Conservation (phyloP, 1,140 invertebrate species). For the Ooceraea biroi region DNA sequence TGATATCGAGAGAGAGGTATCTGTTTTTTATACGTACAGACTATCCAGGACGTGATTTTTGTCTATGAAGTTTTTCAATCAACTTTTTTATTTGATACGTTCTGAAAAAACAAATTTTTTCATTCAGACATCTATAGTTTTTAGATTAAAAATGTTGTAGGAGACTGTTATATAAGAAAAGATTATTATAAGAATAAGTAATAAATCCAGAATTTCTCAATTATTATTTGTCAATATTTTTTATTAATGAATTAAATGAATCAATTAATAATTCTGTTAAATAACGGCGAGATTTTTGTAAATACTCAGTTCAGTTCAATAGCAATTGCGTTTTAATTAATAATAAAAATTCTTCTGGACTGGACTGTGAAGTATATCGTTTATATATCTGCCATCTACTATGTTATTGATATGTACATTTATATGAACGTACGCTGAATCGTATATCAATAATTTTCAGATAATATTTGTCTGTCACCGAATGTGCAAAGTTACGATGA, state of each 20-base stretch:
- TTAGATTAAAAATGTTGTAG: not conserved
- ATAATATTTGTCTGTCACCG: not conserved
- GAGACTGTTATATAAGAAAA: not conserved
- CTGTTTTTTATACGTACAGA: not conserved
- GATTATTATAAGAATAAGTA: too few species aligned
- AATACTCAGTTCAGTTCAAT: not conserved
- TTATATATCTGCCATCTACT: not conserved
- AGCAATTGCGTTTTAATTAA: slow-evolving; percentile 19
- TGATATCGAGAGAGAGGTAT: slow-evolving; percentile 16
- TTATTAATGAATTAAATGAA: not conserved
- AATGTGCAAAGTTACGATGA: not conserved
- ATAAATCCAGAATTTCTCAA: not conserved
- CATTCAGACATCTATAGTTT: not conserved
- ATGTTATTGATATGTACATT: too few species aligned
- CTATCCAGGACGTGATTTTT: not conserved
- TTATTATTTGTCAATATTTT: not conserved
- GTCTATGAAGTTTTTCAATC: slow-evolving; percentile 31
- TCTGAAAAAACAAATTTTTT: not conserved
- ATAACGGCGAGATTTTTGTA: not conserved
- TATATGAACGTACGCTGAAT: not conserved
- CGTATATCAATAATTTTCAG: slow-evolving; percentile 5
- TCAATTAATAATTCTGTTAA: slow-evolving; percentile 9
- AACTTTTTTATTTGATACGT: not conserved
- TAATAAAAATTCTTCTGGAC: not conserved
- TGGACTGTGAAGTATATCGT: not conserved